Conservation (phyloP, 2,797 vertebrate genomes). For the Picus viridis region DNA sequence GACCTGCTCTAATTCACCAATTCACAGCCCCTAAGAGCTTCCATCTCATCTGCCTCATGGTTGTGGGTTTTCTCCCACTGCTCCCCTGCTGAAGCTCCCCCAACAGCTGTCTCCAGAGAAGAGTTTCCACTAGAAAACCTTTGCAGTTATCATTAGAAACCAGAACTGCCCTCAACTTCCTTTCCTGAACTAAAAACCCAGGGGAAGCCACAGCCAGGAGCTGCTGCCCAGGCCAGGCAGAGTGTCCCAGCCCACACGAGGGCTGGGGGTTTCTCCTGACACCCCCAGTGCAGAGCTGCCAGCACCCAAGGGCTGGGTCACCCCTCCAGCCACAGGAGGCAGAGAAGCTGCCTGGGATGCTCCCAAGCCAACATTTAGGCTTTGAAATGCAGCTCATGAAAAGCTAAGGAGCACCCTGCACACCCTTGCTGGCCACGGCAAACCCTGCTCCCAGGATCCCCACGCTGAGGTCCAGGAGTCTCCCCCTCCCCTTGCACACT, state of each 20-base stretch:
- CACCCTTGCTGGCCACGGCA: background rate
- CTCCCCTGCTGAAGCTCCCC: background rate
- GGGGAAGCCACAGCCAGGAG: background rate
- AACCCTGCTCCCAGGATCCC: background rate
- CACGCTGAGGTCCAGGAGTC: background rate
- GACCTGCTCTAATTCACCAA: too few species aligned
- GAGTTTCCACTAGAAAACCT: background rate
- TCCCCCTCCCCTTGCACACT: rapidly evolving
- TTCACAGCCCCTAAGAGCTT: rapidly evolving
- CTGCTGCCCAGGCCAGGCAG: background rate
- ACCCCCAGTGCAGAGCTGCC: background rate
- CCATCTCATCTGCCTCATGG: background rate
- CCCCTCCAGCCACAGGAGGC: background rate
- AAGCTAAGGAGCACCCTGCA: background rate
- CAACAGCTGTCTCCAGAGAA: background rate
- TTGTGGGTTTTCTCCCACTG: background rate
- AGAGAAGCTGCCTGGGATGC: background rate
- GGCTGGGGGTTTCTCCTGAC: background rate
- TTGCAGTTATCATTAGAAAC: rapidly evolving
- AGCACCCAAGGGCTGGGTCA: background rate
- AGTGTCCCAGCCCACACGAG: rapidly evolving
- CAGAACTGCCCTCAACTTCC: background rate
- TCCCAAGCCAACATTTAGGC: background rate
- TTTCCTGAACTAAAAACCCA: background rate
- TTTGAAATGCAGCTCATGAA: constrained; percentile 1